A percentile compares a stretch with the other conserved stretches of the same genome.
Conservation (phyloP, 2,888 invertebrate species). For the Diploptera punctata region DNA sequence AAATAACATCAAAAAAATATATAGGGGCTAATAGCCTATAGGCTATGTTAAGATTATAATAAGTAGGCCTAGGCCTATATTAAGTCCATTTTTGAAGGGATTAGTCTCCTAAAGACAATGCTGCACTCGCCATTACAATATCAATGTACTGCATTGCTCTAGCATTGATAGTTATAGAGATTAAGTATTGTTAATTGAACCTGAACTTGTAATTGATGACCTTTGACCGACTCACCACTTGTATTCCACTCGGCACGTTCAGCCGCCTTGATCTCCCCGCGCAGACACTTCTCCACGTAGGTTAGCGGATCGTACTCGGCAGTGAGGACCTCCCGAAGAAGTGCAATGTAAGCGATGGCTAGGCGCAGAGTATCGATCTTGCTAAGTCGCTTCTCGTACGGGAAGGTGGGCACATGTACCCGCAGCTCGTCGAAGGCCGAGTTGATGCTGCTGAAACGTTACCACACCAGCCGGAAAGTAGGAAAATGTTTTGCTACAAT, state of each 20-base stretch:
- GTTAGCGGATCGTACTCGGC: constrained; percentile 91
- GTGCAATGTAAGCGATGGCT: constrained; percentile 96
- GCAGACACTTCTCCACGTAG: constrained; percentile 90
- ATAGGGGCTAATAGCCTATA: too few relatives aligned
- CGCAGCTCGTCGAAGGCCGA: constrained; percentile 98
- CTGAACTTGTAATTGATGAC: too few relatives aligned
- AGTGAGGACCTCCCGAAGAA: constrained; percentile 86
- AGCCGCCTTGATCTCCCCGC: constrained; percentile 84
- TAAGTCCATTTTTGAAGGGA: too few relatives aligned
- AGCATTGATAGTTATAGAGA: too few relatives aligned
- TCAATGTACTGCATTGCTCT: too few relatives aligned
- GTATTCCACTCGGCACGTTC: constrained; percentile 95
- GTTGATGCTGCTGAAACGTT: constrained; percentile 92
- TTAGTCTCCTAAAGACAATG: too few relatives aligned
- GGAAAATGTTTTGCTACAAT: not conserved
- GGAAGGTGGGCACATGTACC: constrained; percentile 98
- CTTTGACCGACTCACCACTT: constrained; percentile 88
- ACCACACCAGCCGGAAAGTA: constrained; percentile 1
- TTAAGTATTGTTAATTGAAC: too few relatives aligned
- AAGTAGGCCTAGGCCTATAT: too few relatives aligned
- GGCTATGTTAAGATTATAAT: too few relatives aligned
- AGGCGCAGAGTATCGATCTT: constrained; percentile 97
- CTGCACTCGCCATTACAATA: too few relatives aligned
- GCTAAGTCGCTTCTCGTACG: constrained; percentile 96
- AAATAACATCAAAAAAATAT: too few relatives aligned